Base-by-base conservation (phyloP, 2,888 invertebrate species). In the Amblyteles armatorius region DNA sequence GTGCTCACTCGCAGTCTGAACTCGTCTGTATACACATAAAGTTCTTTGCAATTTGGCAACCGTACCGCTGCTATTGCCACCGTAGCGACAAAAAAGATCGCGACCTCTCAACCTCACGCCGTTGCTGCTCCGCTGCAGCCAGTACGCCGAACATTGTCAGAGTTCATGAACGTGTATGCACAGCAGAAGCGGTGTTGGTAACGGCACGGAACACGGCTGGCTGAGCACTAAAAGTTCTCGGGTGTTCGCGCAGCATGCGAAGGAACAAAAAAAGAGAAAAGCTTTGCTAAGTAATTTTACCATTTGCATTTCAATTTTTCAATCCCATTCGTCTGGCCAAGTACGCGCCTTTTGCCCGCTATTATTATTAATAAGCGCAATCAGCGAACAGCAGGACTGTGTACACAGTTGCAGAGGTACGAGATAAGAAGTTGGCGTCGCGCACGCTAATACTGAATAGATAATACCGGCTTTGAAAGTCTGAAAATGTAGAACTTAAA, bases 221-320 rank as follows among this genome's bases (percentile, higher is more conserved):
- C 55, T 67, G 63, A 44, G 71, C 57, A 67, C 57, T 83, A 67
- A 79, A 83, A 79, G 57, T 83, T 83, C 73, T 63, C 67, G 16
- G 29, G 2, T 79, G 26, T 65, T 57, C 67, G 6, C 36, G 57
- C 19, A 72, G 48, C 71, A 7, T 40, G 40, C 50, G 44, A 44
- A 7, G 52, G 52, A 40, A 68, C 55, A 48, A 57, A 77, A 11
- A 13, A 26, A 3, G 26, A 13, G 4, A 26, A 57, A 57, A 57
- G 67, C 11, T 76, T 71, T 44, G 9, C 82, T 71, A 79, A 82
- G 65, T 55, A 84, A 84, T 84, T 80, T 84, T 82, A 80, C 63
- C 79, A 81, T 83, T 84, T 86, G 74, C 79, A 86, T 84, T 83
- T 86, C 84, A 80, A 80, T 80, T 63, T 78, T 82, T 16, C 16